Base-by-base conservation (phyloP, 1,140 invertebrate species). In the Drosophila insularis region DNA sequence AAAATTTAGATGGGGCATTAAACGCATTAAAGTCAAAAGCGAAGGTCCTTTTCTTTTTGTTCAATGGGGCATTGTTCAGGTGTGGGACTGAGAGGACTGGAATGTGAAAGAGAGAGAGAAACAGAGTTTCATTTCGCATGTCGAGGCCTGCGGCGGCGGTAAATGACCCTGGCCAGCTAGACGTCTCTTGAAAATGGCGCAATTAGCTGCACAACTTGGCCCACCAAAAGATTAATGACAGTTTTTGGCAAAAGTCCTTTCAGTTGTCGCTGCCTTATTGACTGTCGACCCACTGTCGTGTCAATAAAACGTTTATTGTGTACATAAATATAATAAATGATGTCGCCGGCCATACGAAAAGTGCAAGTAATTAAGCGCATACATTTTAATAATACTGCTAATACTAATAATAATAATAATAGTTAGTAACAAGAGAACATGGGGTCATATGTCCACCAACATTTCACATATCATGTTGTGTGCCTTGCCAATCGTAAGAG, bases 321-420 rank as follows among this genome's bases (percentile, higher is more conserved):
- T 74, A 78, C 75, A 86, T 86, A 87, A 87, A 82, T 66, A 86
- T 87, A 86, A 89, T 82, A 86, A 86, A 86, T 86, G 82, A 86
- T 78, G 80, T 71, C 40, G 63, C 65, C 65, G 59, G 37, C 8
- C 50, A 19, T 63, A 27, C 54, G 19, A 72, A 81, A 86, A 86
- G 40, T 74, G 71, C 82, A 76, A 77, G 82, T 86, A 86, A 86
- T 87, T 86, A 87, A 56, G 68, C 71, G 69, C 69, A 86, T 87
- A 86, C 73, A 86, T 79, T 87, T n/a, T n/a, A n/a, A n/a, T n/a
- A n/a, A n/a, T n/a, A n/a, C n/a, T n/a, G n/a, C n/a, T 66, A 72
- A 78, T 75, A 74, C 65, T 82, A 86, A 86, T 46, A 21, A 67
- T 32, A 32, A 14, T 50, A 19, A 19, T 50, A 50, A 21, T 50